Base-by-base conservation (phyloP, 2,888 invertebrate species). In the Oxytorus armatus region DNA sequence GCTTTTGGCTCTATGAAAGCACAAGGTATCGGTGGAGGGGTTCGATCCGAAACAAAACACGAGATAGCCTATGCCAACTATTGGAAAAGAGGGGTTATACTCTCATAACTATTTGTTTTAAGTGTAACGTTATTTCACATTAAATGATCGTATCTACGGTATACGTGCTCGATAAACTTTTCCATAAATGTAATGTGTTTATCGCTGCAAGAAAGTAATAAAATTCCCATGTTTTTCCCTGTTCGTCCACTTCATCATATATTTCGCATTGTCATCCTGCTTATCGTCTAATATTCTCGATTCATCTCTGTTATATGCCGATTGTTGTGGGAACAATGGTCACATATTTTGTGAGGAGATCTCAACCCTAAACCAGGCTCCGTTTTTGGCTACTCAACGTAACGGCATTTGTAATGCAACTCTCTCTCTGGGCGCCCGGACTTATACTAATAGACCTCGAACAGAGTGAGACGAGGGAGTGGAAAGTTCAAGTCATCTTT, bases 401-500 rank as follows among this genome's bases (percentile, higher is more conserved):
- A 53, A 55, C 51, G 14, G 18, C 29, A 21, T 57, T 57, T 5
- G 29, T 8, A 47, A 79, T 66, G 72, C 55, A 42, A 55, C 16
- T 25, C 25, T 25, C 25, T 39, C 21, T 59, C n/a, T 59, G 16
- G 16, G 25, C 16, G 3, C 16, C 11, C 44, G 4, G 3, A 23
- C n/a, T 3, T 36, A 79, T 80, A 66, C 72, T 59, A 76, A 81
- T 76, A 75, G 76, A 68, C 72, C 39, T 33, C 61, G 70, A 69
- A 70, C 42, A 55, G 51, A 21, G 59, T n/a, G n/a, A 39, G 4
- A 29, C 16, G 29, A 21, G 53, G 29, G 73, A 82, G 72, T 75
- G 81, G 63, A 82, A 83, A 83, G 79, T 73, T 59, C 75, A 59
- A 79, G 79, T 83, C 82, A 83, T 53, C 47, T 72, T 63, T 21